Percentiles rank a stretch among this genome's conserved stretches.
phyloP scores from a whole-genome alignment of 2,797 vertebrate species.

The Poecilia velifera region DNA sequence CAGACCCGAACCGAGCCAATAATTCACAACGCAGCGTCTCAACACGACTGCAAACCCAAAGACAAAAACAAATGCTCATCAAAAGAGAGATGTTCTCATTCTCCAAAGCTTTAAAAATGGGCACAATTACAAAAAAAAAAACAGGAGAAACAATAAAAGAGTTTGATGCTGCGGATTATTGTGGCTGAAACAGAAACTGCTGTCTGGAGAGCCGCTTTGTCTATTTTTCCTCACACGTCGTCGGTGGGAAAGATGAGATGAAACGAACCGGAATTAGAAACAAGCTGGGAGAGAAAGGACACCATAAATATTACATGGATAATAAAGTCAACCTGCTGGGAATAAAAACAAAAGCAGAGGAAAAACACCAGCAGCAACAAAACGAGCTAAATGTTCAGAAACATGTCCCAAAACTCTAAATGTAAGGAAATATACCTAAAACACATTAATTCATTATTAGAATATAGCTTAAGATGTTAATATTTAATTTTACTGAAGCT shows the following conservation, averaged over 20 bases:
- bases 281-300: constrained; percentile 29
- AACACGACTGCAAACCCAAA: constrained; percentile 52
- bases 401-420: background rate
- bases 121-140: constrained; percentile 4
- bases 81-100: constrained; percentile 29
- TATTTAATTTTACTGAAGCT: background rate
- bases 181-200: constrained; percentile 40
- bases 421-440: background rate
- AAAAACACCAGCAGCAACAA: constrained; percentile 1
- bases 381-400: background rate
- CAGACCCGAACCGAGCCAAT: constrained; percentile 53
- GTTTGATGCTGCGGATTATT: constrained; percentile 24
- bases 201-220: constrained; percentile 43
- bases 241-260: constrained; percentile 46
- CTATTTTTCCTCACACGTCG: constrained; percentile 55
- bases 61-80: constrained; percentile 17
- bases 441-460: background rate
- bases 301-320: constrained; percentile 6
- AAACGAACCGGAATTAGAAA: constrained; percentile 42
- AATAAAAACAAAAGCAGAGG: constrained; percentile 5
- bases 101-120: constrained; percentile 22
- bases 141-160: constrained; percentile 5
- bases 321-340: constrained; percentile 4
- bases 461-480: background rate
- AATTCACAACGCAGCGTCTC: constrained; percentile 47